Percentiles rank a stretch among this genome's conserved stretches.
Evolutionary conservation across 1,140 invertebrate species (phyloP).

Genomic region (Vanessa atalanta): DNA sequence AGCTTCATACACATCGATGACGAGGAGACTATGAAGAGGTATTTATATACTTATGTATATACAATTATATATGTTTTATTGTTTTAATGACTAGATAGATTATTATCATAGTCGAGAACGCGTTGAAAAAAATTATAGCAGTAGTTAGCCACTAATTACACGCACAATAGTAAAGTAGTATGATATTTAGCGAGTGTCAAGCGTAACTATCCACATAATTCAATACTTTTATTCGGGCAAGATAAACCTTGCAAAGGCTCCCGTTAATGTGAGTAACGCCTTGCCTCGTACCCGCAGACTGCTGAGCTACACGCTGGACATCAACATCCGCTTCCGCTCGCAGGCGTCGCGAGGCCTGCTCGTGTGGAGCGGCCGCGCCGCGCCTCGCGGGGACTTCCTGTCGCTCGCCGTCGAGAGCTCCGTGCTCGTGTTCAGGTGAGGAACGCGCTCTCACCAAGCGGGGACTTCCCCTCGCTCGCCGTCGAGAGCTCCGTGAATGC

Average conservation of each 20-base stretch:
- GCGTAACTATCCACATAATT: no score
- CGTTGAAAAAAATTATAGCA: no score
- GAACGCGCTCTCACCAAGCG: conserved; percentile 71
- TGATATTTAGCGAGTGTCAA: no score
- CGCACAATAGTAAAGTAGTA: no score
- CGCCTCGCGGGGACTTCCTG: conserved; percentile 86
- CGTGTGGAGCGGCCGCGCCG: conserved; percentile 91
- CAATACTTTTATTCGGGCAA: no score
- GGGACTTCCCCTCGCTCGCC: conserved; percentile 92
- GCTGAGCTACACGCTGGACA: conserved; percentile 88
- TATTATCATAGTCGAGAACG: no score
- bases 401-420: conserved; percentile 92
- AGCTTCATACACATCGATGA: conserved; percentile 90
- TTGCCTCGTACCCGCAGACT: conserved; percentile 81
- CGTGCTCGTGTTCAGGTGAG: conserved; percentile 74
- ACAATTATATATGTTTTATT: no score
- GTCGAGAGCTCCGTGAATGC: conserved; percentile 84
- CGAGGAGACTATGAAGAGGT: conserved; percentile 86
- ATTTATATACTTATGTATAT: conserved; percentile 25
- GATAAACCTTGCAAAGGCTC: no score
- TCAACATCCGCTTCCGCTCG: conserved; percentile 90
- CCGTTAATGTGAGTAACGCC: no score
- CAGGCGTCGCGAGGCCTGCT: conserved; percentile 87
- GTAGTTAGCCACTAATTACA: no score
- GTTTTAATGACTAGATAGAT: no score